Evolutionary conservation across 2,888 invertebrate genomes (phyloP), one percentile per base, ranked within the genome.

Genomic region (Sminthurides aquaticus): DNA sequence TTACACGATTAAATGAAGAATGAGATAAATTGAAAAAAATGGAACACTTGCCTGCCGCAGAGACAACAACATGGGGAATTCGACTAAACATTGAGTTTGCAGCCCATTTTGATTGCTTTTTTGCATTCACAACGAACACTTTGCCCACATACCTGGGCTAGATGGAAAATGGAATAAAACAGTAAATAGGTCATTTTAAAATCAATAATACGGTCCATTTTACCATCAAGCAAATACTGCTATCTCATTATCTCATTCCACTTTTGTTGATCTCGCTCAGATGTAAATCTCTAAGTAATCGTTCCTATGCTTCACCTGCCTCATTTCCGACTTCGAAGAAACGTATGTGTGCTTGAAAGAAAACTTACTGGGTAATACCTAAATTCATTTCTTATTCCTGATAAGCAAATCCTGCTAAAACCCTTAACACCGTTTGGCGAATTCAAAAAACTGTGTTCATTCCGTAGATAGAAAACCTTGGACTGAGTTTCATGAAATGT

Each of bases 111-210:
- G 62, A 62, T 55, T 62, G 62, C 62, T 55, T 62, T 56, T 56
- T 56, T 56, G 62, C 55, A 56, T 62, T 62, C 62, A 65, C 62
- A 62, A 67, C 63, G 60, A 65, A 57, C 61, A 60, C 68, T 72
- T 71, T 72, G 74, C 74, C 74, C 74, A 74, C 72, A 72, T 69
- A 72, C 74, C 74, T 74, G 74, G 74, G 74, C 74, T 74, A 72
- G 69, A 71, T 71, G 71, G 71, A 71, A 72, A 73, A 65, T 67
- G 72, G 71, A 71, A 74, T 69, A 71, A 72, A 65, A 65, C 60
- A 64, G 61, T 62, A 49, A 52, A 49, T 27, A 56, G 28, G 57
- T 58, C 58, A 66, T 66, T 66, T 62, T 57, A 26, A 62, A 34
- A 52, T n/a, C 29, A 25, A 3, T n/a, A 26, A 26, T 57, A 34